These are phyloP conservation scores for Lepus europaeus DNA, from an alignment of 2,113 vertebrate genomes.

Conservation along the genomic window DNA sequence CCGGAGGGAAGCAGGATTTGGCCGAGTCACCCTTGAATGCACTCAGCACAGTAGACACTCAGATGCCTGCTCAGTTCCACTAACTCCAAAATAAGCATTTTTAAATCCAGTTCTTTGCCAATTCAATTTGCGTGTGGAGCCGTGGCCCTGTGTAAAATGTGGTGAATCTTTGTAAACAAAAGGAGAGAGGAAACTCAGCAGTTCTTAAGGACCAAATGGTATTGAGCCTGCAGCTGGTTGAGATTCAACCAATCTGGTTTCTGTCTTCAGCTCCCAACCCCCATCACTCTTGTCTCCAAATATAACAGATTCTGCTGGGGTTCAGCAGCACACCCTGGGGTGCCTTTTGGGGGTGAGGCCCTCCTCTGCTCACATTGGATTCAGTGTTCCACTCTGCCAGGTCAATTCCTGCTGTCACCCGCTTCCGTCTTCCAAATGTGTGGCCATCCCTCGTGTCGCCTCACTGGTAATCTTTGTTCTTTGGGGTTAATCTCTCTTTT, in stretches of 20 bases:
- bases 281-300: neutral
- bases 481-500: neutral
- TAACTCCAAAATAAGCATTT: slow-evolving; percentile 43
- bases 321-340: neutral
- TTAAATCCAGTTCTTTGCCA: slow-evolving; percentile 20
- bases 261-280: neutral
- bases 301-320: neutral
- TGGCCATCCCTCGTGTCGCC: neutral
- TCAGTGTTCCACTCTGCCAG: neutral
- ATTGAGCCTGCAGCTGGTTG: neutral
- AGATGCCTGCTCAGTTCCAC: neutral
- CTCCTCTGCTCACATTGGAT: neutral
- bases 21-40: slow-evolving; percentile 10
- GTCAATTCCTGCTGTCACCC: neutral
- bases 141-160: neutral
- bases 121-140: neutral
- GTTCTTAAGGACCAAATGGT: neutral
- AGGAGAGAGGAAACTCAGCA: neutral
- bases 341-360: neutral
- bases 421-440: neutral
- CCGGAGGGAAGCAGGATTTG: neutral
- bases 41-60: neutral
- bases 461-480: neutral
- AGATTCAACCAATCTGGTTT: neutral
- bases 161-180: slow-evolving; percentile 11